A percentile compares a stretch with the other conserved stretches of the same genome.
Evolutionary conservation across 1,140 invertebrate species (phyloP).

Genomic region (Penaeus japonicus): DNA sequence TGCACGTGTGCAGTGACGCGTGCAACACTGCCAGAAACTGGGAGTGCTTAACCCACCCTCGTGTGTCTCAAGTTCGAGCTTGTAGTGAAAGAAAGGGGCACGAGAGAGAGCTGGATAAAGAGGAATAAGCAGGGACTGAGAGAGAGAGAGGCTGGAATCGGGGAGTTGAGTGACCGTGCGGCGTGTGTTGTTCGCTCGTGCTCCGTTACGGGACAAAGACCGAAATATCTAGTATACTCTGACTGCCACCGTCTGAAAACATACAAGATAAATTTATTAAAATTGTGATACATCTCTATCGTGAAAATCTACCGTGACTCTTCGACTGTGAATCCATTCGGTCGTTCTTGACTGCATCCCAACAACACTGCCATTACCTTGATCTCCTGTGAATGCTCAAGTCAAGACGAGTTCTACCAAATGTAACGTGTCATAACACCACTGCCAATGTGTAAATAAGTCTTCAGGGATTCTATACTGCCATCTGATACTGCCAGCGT

Average conservation of each 20-base stretch:
- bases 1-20: conserved; percentile 26
- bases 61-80: conserved; percentile 25
- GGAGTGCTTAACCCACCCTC: conserved; percentile 47
- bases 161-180: conserved; percentile 50
- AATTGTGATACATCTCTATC: background rate
- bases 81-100: background rate
- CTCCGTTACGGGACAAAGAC: conserved; percentile 51
- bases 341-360: background rate
- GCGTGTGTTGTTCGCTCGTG: conserved; percentile 16
- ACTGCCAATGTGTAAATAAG: conserved; percentile 37
- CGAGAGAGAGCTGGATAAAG: background rate
- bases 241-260: background rate
- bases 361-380: background rate
- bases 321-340: too few species aligned
- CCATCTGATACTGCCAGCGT: background rate
- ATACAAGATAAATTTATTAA: background rate
- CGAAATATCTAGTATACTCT: conserved; percentile 9
- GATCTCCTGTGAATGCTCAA: conserved; percentile 48
- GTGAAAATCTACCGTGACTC: background rate
- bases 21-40: conserved; percentile 32
- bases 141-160: background rate
- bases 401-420: conserved; percentile 28
- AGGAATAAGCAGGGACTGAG: background rate
- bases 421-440: conserved; percentile 1
- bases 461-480: conserved; percentile 38